A percentile compares a stretch with the other conserved stretches of the same genome.
Conservation (phyloP, 64 coral and sea anemone genomes). For the Exaiptasia diaphana region DNA sequence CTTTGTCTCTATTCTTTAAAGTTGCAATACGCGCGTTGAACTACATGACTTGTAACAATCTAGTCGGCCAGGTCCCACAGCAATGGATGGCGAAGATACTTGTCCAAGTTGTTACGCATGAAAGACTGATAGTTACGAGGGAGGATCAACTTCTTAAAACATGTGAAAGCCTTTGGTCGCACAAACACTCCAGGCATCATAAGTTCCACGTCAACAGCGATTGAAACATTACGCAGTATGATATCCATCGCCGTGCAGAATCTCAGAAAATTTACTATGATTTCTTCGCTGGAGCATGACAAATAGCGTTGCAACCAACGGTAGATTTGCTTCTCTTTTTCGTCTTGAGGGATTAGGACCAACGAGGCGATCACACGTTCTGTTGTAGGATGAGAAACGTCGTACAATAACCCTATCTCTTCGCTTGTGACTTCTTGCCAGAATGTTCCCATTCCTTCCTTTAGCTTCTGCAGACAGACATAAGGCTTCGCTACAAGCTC, state of each 20-base stretch:
- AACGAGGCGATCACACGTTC: too few species aligned
- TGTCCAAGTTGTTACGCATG: background rate
- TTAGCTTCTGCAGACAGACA: slow-evolving; percentile 32
- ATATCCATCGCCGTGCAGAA: slow-evolving; percentile 37
- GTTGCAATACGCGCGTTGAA: too few species aligned
- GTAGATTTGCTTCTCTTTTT: slow-evolving; percentile 4
- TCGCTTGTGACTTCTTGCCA: slow-evolving; percentile 45
- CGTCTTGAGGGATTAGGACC: background rate
- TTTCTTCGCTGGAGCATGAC: slow-evolving; percentile 12
- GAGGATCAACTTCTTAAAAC: background rate
- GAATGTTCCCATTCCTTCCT: slow-evolving; percentile 64
- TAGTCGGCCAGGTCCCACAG: slow-evolving; percentile 10
- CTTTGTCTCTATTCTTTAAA: too few species aligned
- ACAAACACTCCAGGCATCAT: background rate
- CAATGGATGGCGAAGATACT: background rate
- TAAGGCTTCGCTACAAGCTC: slow-evolving; percentile 55
- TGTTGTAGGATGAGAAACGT: slow-evolving; percentile 3
- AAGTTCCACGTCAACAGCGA: background rate
- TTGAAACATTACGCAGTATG: background rate
- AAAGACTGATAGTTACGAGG: background rate
- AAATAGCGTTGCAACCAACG: background rate
- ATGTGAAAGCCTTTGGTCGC: slow-evolving; percentile 7
- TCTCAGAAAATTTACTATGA: slow-evolving; percentile 10
- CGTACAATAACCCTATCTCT: too few species aligned
- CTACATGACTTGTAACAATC: too few species aligned